phyloP scores from a whole-genome alignment of 2,888 invertebrate genomes.

The Agrochola lota region DNA sequence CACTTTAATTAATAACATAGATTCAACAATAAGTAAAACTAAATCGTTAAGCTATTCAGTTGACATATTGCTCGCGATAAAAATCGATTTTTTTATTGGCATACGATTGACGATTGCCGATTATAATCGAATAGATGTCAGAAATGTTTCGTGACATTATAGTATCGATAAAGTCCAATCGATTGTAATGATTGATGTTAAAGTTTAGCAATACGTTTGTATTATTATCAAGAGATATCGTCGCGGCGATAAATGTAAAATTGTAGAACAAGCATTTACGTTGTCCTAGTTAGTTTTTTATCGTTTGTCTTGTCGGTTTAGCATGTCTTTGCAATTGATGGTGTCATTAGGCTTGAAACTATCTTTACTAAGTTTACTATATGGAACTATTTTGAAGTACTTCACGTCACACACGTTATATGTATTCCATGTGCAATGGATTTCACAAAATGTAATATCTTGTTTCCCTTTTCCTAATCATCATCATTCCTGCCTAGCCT shows the following conservation, averaged over 20 bases:
- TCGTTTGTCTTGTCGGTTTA: constrained; percentile 28
- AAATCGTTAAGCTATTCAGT: constrained; percentile 26
- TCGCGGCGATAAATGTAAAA: constrained; percentile 22
- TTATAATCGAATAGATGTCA: constrained; percentile 61
- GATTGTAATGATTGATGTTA: constrained; percentile 60
- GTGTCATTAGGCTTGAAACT: background rate
- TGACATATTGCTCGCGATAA: constrained; percentile 60
- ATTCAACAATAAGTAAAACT: background rate
- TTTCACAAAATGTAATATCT: background rate
- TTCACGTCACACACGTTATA: background rate
- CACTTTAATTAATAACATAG: background rate
- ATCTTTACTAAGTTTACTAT: background rate
- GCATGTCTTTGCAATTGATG: background rate
- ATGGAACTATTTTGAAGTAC: background rate
- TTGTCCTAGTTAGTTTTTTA: constrained; percentile 25
- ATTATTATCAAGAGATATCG: constrained; percentile 47
- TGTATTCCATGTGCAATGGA: too few species aligned
- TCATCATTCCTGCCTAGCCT: too few species aligned
- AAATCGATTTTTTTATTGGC: constrained; percentile 62
- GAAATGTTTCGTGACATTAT: constrained; percentile 58
- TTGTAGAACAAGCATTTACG: constrained; percentile 30
- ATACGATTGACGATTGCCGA: constrained; percentile 64
- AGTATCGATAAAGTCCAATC: constrained; percentile 54
- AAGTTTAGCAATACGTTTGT: constrained; percentile 51
- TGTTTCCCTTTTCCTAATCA: background rate